These are phyloP conservation scores for Cinclus cinclus DNA, from an alignment of 2,113 vertebrate species.

Conservation along the genomic window DNA sequence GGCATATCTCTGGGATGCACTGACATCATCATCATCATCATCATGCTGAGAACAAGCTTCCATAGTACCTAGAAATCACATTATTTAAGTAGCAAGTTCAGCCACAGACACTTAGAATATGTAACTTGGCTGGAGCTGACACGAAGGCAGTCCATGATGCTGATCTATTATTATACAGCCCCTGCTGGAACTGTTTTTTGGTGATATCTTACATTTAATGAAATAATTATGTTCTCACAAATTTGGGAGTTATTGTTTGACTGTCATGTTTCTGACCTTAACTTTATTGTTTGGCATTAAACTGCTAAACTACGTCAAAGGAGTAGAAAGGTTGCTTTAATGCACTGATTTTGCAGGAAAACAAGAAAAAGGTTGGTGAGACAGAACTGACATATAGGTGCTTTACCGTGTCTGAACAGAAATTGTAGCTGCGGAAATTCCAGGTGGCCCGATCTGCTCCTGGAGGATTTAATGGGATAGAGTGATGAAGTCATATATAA, in stretches of 20 bases:
- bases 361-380: background rate
- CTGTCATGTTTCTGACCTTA: background rate
- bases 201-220: background rate
- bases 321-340: background rate
- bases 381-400: background rate
- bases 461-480: background rate
- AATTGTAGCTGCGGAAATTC: background rate
- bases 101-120: background rate
- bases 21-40: background rate
- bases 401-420: background rate
- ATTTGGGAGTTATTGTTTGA: background rate
- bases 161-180: background rate
- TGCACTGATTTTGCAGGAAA: background rate
- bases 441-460: background rate
- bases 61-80: background rate
- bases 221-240: background rate
- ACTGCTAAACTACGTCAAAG: background rate
- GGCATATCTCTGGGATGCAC: background rate
- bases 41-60: background rate
- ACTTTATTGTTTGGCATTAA: background rate
- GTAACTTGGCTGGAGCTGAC: background rate
- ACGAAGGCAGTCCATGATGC: background rate
- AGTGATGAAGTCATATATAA: background rate
- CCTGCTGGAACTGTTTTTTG: background rate
- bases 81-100: background rate